Evolutionary conservation across 23 tunicate genomes (phyloP), one percentile per base, ranked within the genome.

Genomic region (Trididemnum nubilum): DNA sequence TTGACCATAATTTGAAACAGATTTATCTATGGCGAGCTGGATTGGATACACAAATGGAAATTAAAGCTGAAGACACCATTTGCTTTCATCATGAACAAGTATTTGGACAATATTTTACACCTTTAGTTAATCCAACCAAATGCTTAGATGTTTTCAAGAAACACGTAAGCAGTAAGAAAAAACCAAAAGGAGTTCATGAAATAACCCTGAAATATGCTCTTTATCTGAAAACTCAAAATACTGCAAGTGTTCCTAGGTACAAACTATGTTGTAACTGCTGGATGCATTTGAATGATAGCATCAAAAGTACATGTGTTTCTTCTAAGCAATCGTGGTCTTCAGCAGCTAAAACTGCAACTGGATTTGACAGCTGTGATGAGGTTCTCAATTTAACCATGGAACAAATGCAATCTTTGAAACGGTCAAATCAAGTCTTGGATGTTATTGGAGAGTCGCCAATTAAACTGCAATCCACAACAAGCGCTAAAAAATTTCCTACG

Each of bases 231-330:
- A 61, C 27, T 4, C 5, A 4, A 21, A 61, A 61, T 61, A 44
- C 54, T 44, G 54, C 54, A 44, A 44, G 54, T 25, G 29, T 61
- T 4, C 67, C 67, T 61, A 4, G 67, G 5, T 25, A 61, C 27
- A 61, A 61, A 25, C 67, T 61, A 21, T 61, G 67, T 22, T 26
- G 29, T 7, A 44, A 44, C 15, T 44, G 54, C 54, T 61, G 67
- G 67, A 61, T 61, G 67, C 26, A 26, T 61, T 61, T 25, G 4
- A 61, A 61, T 61, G 67, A 61, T 25, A 61, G 67, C 67, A 25
- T 21, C 5, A 61, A 61, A 44, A 15, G 54, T 44, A 44, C 9
- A 7, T 15, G n/a, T 61, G 5, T 61, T 61, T 61, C 27, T 61
- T 5, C 4, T 12, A 49, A 9, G 57, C 15, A 12, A 9, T 18